Conservation (phyloP, 2,113 vertebrate species). For the Notarius lentiginosus region DNA sequence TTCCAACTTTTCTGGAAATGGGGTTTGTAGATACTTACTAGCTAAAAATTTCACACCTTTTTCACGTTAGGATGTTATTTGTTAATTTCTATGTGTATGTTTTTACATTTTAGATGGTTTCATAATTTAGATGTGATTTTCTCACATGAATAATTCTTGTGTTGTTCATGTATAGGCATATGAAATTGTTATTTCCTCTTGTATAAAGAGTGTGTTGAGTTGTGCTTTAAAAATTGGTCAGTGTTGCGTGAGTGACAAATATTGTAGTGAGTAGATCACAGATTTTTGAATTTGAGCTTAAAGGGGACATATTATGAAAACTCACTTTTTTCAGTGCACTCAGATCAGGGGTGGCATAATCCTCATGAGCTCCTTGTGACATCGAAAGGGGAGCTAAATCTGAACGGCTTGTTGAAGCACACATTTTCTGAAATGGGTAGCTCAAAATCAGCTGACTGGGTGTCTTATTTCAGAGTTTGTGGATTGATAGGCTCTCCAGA, state of each 20-base stretch:
- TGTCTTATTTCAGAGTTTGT: no score
- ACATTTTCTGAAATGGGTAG: no score
- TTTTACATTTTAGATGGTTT: neutral
- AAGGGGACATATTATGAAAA: no score
- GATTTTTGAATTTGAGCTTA: neutral
- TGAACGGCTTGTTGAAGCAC: no score
- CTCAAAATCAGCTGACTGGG: no score
- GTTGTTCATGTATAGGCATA: neutral
- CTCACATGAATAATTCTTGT: neutral
- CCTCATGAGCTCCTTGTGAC: no score
- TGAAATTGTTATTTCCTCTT: neutral
- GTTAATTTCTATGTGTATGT: neutral
- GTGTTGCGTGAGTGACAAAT: neutral
- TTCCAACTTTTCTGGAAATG: no score
- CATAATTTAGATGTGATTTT: neutral
- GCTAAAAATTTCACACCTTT: neutral
- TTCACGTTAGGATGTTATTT: neutral
- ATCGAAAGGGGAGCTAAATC: no score
- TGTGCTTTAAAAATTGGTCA: neutral
- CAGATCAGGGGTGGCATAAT: no score
- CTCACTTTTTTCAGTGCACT: no score
- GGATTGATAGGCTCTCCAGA: no score
- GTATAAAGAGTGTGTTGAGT: neutral
- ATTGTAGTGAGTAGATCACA: no score
- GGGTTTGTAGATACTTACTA: neutral